Evolutionary conservation across 2,888 invertebrate genomes (phyloP).

Genomic region (Ischnura elegans): DNA sequence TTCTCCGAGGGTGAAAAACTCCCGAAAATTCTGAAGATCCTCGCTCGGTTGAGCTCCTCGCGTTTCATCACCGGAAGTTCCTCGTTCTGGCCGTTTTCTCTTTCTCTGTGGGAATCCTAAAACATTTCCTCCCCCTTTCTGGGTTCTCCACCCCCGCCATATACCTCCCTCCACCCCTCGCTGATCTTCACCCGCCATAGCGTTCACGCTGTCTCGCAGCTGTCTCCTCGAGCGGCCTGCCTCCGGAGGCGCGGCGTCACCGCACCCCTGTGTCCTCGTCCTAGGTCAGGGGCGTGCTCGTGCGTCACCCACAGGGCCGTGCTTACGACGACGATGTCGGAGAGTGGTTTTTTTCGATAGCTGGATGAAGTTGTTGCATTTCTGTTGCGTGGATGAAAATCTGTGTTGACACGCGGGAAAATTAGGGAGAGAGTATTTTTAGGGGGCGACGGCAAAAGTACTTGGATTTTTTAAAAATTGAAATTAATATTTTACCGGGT

Average conservation of each 20-base stretch:
- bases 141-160: background rate
- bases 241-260: background rate
- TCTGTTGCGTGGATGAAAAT: background rate
- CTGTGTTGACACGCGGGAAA: background rate
- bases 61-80: slow-evolving; percentile 5
- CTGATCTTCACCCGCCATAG: background rate
- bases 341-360: background rate
- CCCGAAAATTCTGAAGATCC: background rate
- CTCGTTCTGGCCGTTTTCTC: background rate
- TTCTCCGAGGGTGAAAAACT: background rate
- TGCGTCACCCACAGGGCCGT: too few relatives aligned
- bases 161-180: background rate
- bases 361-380: background rate
- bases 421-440: background rate
- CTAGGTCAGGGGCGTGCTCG: background rate
- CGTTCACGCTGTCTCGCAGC: background rate
- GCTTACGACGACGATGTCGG: background rate
- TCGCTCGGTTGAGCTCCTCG: background rate
- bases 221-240: background rate
- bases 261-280: background rate
- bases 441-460: too few relatives aligned
- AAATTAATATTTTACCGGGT: too few relatives aligned
- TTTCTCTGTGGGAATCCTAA: background rate
- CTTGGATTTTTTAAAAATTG: too few relatives aligned
- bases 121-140: background rate